Evolutionary conservation across 2,888 invertebrate genomes (phyloP).

Genomic region (Oeneis ivallda): DNA sequence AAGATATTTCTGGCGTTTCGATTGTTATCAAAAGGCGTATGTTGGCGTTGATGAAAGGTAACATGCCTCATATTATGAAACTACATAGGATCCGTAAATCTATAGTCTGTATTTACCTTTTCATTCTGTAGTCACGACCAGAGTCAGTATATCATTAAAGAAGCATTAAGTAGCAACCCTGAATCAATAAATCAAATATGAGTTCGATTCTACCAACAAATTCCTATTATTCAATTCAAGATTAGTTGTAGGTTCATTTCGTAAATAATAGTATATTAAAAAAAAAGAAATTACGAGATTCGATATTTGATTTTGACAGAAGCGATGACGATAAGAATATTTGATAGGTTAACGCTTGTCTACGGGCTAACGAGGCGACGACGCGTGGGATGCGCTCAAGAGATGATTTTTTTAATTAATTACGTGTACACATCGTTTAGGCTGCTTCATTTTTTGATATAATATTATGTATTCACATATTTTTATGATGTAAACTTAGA

Average conservation of each 20-base stretch:
- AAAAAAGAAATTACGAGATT: slow-evolving; percentile 70
- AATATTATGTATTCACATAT: neutral
- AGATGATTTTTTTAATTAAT: slow-evolving; percentile 74
- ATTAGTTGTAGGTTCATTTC: slow-evolving; percentile 50
- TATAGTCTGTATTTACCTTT: neutral
- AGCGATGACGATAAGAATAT: slow-evolving; percentile 74
- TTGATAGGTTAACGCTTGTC: slow-evolving; percentile 64
- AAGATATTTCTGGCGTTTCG: neutral
- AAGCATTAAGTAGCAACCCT: slow-evolving; percentile 72
- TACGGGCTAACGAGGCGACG: slow-evolving; percentile 65
- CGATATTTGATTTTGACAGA: slow-evolving; percentile 76
- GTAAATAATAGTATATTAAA: slow-evolving; percentile 60
- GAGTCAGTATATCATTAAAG: slow-evolving; percentile 44
- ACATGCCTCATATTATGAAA: slow-evolving; percentile 25
- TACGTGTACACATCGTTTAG: slow-evolving; percentile 46
- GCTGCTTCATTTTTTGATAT: slow-evolving; percentile 9
- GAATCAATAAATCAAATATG: slow-evolving; percentile 68
- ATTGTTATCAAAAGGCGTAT: slow-evolving; percentile 19
- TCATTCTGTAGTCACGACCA: slow-evolving; percentile 30
- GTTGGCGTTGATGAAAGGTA: slow-evolving; percentile 22
- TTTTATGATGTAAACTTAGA: neutral
- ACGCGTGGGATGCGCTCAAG: slow-evolving; percentile 70
- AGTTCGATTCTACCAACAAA: slow-evolving; percentile 64
- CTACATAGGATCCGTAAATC: slow-evolving; percentile 10
- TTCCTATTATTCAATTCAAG: slow-evolving; percentile 70